Base-by-base conservation (phyloP, 2,888 invertebrate genomes). In the Cinara cedri region DNA sequence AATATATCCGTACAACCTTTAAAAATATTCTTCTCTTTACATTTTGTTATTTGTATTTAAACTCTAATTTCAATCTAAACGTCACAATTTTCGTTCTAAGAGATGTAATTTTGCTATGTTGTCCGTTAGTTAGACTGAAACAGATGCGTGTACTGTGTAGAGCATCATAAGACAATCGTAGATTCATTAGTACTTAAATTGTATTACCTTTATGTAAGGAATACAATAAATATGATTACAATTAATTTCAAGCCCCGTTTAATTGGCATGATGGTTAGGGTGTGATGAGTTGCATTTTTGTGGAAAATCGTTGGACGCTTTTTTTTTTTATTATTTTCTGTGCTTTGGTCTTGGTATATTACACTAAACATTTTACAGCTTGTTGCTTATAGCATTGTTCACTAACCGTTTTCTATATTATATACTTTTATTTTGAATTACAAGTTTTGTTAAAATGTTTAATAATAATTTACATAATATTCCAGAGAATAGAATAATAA, bases 401-500 rank as follows among this genome's bases (percentile, higher is more conserved):
- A 72, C 26, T 49, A 60, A 21, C 26, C 16, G 6, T 46, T 46
- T 19, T 3, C n/a, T 68, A 46, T 46, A 57, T 3, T 54, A 16
- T 14, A 14, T 10, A 14, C 6, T 57, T 8, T 21, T 57, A 49
- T n/a, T 26, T 26, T 26, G 24, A 60, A 46, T 54, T 26, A n/a
- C n/a, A n/a, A 44, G 66, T 76, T 66, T 66, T 60, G 34, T 78
- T 54, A 8, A 49, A 66, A 68, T 51, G 76, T 78, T 42, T 60
- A 70, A 78, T 60, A 70, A 78, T 60, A 1, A 16, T 78, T 60
- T 66, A 75, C 55, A 75, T 54, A 57, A 60, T 70, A 57, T 78
- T 78, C 66, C 76, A 78, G 76, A 68, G 68, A 60, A 49, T 55
- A 76, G 55, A 63, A n/a, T n/a, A n/a, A 75, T 42, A 14, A 72